Evolutionary conservation across 2,888 invertebrate genomes (phyloP).

Genomic region (Leucania comma): DNA sequence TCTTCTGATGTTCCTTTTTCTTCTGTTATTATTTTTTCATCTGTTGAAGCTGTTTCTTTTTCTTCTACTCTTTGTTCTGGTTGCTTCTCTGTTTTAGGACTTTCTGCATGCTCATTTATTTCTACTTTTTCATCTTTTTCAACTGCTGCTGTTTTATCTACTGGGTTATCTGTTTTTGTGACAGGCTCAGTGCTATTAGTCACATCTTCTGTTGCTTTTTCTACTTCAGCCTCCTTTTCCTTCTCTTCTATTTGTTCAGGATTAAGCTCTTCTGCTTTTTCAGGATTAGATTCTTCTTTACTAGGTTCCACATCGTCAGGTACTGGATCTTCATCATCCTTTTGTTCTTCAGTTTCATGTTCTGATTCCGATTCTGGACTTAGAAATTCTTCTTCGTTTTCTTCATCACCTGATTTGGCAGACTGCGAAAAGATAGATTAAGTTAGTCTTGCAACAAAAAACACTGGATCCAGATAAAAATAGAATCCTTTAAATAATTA

Average conservation of each 20-base stretch:
- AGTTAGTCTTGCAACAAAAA: background rate
- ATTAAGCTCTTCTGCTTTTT: constrained; percentile 33
- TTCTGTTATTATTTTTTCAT: constrained; percentile 8
- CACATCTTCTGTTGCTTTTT: constrained; percentile 28
- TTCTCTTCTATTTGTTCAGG: constrained; percentile 42
- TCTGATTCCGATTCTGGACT: constrained; percentile 87
- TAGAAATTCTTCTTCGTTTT: constrained; percentile 87
- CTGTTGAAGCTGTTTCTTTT: constrained; percentile 5
- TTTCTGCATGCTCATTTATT: constrained; percentile 14
- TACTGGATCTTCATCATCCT: constrained; percentile 62
- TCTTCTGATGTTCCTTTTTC: constrained; percentile 16
- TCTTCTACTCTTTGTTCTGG: constrained; percentile 13
- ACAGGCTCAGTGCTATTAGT: constrained; percentile 26
- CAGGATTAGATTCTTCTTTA: constrained; percentile 35
- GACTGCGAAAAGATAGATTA: constrained; percentile 56
- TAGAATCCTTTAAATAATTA: background rate
- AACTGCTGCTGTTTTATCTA: constrained; percentile 28
- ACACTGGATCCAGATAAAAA: background rate
- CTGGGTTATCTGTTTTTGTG: constrained; percentile 13
- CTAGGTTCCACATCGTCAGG: constrained; percentile 38
- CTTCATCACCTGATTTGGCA: constrained; percentile 81
- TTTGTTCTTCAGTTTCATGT: constrained; percentile 77
- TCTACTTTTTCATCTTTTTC: constrained; percentile 37
- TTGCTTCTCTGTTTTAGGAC: background rate
- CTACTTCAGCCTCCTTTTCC: constrained; percentile 33